Conservation (phyloP, 2,797 vertebrate species). For the Argya squamiceps region DNA sequence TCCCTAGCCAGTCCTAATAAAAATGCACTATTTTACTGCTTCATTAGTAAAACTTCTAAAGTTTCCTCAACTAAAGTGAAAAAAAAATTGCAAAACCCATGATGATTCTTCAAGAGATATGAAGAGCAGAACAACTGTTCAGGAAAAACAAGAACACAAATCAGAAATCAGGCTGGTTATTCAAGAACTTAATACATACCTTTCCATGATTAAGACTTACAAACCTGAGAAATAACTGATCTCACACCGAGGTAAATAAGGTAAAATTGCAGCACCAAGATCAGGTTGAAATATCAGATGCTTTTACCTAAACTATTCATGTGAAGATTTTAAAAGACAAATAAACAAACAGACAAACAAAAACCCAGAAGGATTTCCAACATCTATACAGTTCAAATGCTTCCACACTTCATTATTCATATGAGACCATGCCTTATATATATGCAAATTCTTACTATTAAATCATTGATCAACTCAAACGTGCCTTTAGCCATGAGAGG, state of each 20-base stretch:
- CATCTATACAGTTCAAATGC: neutral
- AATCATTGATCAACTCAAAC: neutral
- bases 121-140: neutral
- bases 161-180: neutral
- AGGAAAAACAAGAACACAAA: neutral
- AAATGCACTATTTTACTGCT: neutral
- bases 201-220: neutral
- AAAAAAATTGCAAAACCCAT: neutral
- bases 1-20: neutral
- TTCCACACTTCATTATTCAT: neutral
- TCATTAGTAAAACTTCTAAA: neutral
- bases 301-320: neutral
- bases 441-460: neutral
- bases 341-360: neutral
- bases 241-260: neutral
- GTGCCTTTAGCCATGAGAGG: neutral
- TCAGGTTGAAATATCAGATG: neutral
- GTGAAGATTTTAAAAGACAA: neutral
- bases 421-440: neutral
- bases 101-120: neutral
- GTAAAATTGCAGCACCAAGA: neutral
- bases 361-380: neutral
- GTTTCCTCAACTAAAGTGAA: neutral
- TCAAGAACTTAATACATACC: neutral
- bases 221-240: neutral